Evolutionary conservation across 2,113 vertebrate species (phyloP).

Genomic region (Ptilorrhoa leucosticta): DNA sequence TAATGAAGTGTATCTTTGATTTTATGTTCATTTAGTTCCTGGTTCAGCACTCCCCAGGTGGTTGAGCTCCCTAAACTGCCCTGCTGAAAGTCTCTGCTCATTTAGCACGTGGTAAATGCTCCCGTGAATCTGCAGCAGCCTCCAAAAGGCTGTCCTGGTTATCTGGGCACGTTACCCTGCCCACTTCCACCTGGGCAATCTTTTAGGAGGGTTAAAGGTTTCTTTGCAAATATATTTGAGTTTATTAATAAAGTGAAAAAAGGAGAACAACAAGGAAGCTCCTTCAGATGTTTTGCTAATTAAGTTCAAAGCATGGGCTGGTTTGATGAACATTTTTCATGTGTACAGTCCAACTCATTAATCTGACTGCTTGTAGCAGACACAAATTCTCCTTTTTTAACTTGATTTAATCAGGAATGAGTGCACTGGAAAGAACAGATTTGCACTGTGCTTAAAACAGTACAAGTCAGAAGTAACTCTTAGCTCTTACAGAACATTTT

Average conservation of each 20-base stretch:
- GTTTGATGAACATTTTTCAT: neutral
- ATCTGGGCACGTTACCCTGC: neutral
- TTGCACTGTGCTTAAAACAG: neutral
- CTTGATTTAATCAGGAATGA: neutral
- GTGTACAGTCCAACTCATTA: neutral
- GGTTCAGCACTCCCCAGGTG: neutral
- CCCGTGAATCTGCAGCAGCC: neutral
- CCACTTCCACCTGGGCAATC: rapidly evolving
- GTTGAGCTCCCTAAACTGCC: neutral
- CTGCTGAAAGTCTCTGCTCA: neutral
- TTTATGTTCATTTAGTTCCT: neutral
- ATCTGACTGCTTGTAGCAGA: neutral
- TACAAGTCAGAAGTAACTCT: neutral
- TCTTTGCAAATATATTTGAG: neutral
- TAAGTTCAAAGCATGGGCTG: neutral
- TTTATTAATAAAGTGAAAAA: neutral
- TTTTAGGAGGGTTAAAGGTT: neutral
- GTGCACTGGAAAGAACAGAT: neutral
- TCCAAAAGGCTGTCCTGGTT: neutral
- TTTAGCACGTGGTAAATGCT: neutral
- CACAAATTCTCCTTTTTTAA: neutral
- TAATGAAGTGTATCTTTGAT: neutral
- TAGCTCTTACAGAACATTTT: neutral
- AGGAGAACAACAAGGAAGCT: neutral
- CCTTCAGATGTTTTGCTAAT: neutral